Base-by-base conservation (phyloP, 2,113 vertebrate genomes). In the Thryonomys swinderianus region DNA sequence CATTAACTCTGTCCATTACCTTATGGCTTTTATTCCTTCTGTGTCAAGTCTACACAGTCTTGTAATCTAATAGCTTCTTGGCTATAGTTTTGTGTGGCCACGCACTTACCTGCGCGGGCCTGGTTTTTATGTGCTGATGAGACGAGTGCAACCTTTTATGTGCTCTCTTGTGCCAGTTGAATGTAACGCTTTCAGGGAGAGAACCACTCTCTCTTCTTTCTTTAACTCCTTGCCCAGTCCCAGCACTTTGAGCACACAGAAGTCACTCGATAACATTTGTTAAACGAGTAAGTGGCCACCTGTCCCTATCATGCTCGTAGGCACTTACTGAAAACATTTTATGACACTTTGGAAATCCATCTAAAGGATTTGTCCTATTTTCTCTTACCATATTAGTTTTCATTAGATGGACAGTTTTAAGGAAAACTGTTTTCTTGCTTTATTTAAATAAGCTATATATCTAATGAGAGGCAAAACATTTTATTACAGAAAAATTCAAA, bases 401-500 rank as follows among this genome's bases (percentile, higher is more conserved):
- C 16, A 45, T 88, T 92, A 67, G 61, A 71, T 79, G 71, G 64
- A 45, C 90, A 84, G 32, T 30, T 66, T 87, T 62, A 79, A 89
- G 57, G 51, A 67, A 95, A 90, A 79, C n/a, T 93, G 18, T 17
- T 93, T 66, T 37, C 57, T 85, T 80, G 45, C 30, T 95, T 90
- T 92, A 64, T 90, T 93, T 74, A 85, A 91, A 61, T 89, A 88
- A 89, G 3, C 6, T 1, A 14, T 45, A 18, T 81, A 69, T 93
- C 55, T 91, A 61, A 86, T 90, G 57, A 84, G 57, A 45, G 80
- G 11, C 62, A 90, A 85, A 92, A 69, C n/a, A 84, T 64, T 87
- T 96, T 76, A 74, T 76, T 76, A 71, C 32, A 93, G 85, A 84
- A 93, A 92, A 91, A 88, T 42, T 16, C 25, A 85, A 88, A 59